Percentiles rank a stretch among this genome's conserved stretches.
Evolutionary conservation across 1,140 invertebrate genomes (phyloP).

Genomic region (Apocrypta bakeri): DNA sequence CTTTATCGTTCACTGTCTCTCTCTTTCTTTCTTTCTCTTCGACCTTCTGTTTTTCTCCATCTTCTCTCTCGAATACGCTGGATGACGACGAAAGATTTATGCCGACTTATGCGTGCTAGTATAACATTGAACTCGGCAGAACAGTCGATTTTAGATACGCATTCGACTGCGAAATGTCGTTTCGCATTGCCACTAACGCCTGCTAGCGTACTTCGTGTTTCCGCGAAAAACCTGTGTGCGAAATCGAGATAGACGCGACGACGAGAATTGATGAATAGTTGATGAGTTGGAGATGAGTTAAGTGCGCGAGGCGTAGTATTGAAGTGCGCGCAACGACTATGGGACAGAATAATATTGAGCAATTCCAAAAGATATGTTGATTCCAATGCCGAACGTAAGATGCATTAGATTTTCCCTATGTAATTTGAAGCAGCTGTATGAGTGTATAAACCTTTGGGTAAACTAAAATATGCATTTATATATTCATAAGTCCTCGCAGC

Average conservation of each 20-base stretch:
- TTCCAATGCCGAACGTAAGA: background rate
- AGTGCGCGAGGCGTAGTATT: background rate
- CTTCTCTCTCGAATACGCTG: background rate
- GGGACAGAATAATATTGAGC: background rate
- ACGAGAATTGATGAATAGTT: background rate
- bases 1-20: conserved; percentile 40
- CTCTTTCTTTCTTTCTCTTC: conserved; percentile 26
- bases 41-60: background rate
- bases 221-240: too few species aligned
- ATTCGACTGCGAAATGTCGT: conserved; percentile 15
- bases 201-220: background rate
- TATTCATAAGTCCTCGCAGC: too few species aligned
- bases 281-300: background rate
- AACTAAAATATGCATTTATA: too few species aligned
- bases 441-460: too few species aligned
- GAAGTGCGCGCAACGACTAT: background rate
- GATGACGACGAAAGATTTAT: conserved; percentile 41
- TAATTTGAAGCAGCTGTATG: too few species aligned
- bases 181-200: background rate
- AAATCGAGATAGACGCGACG: background rate
- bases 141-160: background rate
- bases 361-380: background rate
- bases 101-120: background rate
- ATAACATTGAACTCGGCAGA: background rate
- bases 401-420: background rate